Evolutionary conservation across 2,797 vertebrate species (phyloP), one percentile per base, ranked within the genome.

Genomic region (Epinephelus malabaricus): DNA sequence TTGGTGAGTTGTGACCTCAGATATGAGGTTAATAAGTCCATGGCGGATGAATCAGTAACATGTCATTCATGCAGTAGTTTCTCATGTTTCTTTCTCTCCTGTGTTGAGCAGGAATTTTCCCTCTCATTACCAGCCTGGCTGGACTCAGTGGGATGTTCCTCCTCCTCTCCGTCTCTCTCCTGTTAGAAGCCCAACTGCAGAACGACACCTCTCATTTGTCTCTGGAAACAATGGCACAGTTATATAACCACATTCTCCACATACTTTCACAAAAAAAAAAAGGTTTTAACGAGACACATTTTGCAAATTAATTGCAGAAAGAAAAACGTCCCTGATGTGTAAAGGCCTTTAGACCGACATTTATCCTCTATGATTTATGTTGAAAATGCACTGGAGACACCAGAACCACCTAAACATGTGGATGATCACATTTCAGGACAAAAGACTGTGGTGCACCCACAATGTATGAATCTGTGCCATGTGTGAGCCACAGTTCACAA

Each of bases 121-220:
- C 15, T 34, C 84, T 88, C 76, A 86, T 86, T 88, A 88, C 14
- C 38, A 40, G 61, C 23, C 55, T 1, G 47, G 4, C 38, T 4
- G 47, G 38, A 17, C 79, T n/a, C 84, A 75, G 86, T 64, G 76
- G 84, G 84, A 82, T 0, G 46, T 56, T 66, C 77, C 67, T 83
- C 73, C 72, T 75, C 23, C 60, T 69, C 67, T 14, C 43, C 2
- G 46, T 55, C 62, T 73, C 58, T 46, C 66, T 63, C 34, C 64
- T 40, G 64, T 3, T 58, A 2, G 67, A 19, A 50, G 74, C 78
- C 15, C 43, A 46, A 71, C 79, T 71, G 60, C 78, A 30, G 23
- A 74, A 58, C 17, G 66, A 82, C 86, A 74, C 81, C 81, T 84
- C 77, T 84, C 81, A 88, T 88, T 86, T 86, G 79, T 83, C 86